Percentiles rank a stretch among this genome's conserved stretches.
phyloP scores from a whole-genome alignment of 2,797 vertebrate genomes.

The Intellagama lesueurii region DNA sequence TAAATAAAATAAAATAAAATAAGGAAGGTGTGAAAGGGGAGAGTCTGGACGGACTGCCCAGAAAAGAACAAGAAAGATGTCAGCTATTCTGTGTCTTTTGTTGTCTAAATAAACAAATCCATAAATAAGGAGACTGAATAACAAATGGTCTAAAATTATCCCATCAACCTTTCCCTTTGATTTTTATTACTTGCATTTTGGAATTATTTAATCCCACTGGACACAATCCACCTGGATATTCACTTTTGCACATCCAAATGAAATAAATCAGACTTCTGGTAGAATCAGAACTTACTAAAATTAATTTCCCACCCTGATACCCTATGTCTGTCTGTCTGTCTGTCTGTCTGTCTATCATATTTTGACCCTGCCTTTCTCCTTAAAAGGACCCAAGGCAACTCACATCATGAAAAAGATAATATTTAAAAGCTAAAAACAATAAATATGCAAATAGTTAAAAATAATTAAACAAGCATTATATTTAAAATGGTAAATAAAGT shows the following conservation, averaged over 20 bases:
- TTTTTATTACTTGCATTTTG: background rate
- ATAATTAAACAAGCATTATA: no score
- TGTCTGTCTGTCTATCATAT: no score
- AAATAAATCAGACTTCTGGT: background rate
- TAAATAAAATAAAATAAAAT: no score
- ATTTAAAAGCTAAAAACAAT: no score
- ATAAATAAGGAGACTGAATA: background rate
- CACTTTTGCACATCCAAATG: background rate
- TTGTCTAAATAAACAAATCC: background rate
- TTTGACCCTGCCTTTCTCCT: no score
- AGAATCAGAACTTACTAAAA: background rate
- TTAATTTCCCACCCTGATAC: no score
- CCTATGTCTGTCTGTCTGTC: no score
- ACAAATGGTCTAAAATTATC: background rate
- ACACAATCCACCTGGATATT: background rate
- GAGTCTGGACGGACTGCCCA: background rate
- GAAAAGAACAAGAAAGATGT: background rate
- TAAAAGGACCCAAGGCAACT: no score
- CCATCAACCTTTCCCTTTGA: background rate
- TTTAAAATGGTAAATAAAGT: no score
- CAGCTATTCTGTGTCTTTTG: background rate
- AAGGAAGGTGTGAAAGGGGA: background rate
- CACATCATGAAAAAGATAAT: no score
- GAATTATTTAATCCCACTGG: background rate
- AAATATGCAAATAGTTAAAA: no score